phyloP scores from a whole-genome alignment of 1,140 invertebrate genomes.

The Leptinotarsa texana region DNA sequence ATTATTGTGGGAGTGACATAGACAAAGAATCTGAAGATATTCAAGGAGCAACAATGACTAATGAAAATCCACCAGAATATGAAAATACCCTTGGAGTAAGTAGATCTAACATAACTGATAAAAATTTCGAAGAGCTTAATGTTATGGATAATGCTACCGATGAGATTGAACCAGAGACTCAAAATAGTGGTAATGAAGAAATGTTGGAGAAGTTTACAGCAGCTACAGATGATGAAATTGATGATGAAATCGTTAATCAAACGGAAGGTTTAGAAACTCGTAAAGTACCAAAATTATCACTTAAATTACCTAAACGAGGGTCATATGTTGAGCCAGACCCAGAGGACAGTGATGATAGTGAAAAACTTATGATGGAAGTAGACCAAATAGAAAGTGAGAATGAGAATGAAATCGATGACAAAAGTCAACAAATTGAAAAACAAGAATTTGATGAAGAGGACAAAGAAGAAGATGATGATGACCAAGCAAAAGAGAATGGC shows the following conservation, averaged over 20 bases:
- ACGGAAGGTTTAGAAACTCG: slow-evolving; percentile 45
- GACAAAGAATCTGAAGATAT: neutral
- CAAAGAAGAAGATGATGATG: slow-evolving; percentile 20
- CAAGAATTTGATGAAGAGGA: slow-evolving; percentile 13
- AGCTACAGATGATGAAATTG: slow-evolving; percentile 22
- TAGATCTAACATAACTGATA: neutral
- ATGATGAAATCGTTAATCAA: slow-evolving; percentile 26
- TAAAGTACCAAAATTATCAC: slow-evolving; percentile 60
- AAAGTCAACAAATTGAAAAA: slow-evolving; percentile 25
- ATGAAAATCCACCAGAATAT: neutral
- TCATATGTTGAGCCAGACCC: slow-evolving; percentile 32
- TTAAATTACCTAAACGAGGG: slow-evolving; percentile 57
- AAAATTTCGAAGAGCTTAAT: neutral
- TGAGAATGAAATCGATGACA: slow-evolving; percentile 39
- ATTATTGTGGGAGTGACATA: neutral
- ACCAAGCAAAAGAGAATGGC: neutral
- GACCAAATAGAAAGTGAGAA: slow-evolving; percentile 50
- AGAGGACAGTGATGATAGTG: slow-evolving; percentile 61
- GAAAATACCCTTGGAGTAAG: neutral
- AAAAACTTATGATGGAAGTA: slow-evolving; percentile 60
- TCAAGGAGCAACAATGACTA: neutral
- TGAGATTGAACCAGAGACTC: neutral
- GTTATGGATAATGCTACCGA: neutral
- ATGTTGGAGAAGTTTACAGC: slow-evolving; percentile 25
- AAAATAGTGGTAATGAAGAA: slow-evolving; percentile 23